phyloP scores from a whole-genome alignment of 2,113 vertebrate species.

The Chloropsis hardwickii region DNA sequence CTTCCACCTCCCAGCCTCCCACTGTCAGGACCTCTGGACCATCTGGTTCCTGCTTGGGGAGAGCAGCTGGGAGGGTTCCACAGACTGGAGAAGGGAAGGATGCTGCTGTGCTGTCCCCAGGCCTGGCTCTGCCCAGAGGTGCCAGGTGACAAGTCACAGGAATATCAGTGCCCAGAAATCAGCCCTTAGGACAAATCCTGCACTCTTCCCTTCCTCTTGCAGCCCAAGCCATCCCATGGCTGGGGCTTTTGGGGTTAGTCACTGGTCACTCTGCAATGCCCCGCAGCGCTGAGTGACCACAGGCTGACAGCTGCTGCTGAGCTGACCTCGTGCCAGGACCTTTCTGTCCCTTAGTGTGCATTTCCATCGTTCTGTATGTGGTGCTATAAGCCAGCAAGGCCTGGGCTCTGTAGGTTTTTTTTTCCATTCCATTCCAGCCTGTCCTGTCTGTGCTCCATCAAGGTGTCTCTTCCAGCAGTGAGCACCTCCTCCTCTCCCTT shows the following conservation, averaged over 20 bases:
- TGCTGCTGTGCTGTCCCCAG: not conserved
- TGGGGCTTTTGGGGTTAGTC: not conserved
- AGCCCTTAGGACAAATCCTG: not conserved
- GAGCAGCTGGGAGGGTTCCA: not conserved
- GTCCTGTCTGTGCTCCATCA: not conserved
- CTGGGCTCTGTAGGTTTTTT: not conserved
- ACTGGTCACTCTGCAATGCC: not conserved
- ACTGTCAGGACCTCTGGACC: not conserved
- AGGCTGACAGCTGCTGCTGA: not conserved
- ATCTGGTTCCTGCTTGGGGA: not conserved
- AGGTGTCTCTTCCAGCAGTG: not conserved
- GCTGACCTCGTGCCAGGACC: not conserved
- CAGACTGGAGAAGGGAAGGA: fast-evolving
- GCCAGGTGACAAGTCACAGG: not conserved
- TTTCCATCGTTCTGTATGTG: not conserved
- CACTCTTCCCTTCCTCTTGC: not conserved
- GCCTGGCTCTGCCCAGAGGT: not conserved
- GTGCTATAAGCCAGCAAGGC: not conserved
- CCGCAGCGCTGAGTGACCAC: not conserved
- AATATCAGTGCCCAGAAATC: not conserved
- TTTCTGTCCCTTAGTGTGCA: not conserved
- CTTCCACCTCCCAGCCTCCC: not conserved
- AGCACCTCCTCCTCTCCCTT: not conserved
- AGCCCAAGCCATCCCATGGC: not conserved
- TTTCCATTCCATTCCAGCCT: not conserved